A percentile compares a stretch with the other conserved stretches of the same genome.
These are phyloP conservation scores for Drosophila kurseongensis DNA, from an alignment of 1,140 invertebrate species.

Conservation along the genomic window DNA sequence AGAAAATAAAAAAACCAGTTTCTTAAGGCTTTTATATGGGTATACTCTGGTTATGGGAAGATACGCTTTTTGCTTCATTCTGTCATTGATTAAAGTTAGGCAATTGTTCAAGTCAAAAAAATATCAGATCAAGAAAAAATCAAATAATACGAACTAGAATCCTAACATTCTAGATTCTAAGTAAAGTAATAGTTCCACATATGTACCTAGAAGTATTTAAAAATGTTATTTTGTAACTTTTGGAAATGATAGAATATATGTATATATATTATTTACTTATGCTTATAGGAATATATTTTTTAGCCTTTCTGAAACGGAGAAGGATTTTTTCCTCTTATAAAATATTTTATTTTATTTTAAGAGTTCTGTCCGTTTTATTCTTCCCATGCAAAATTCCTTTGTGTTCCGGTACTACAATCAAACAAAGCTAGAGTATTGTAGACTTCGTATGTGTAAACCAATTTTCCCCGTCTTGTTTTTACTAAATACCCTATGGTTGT, in stretches of 20 bases:
- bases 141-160: too few species aligned
- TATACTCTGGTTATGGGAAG: slow-evolving; percentile 19
- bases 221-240: too few species aligned
- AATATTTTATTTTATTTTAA: not conserved
- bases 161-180: too few species aligned
- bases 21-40: slow-evolving; percentile 14
- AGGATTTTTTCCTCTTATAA: too few species aligned
- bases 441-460: slow-evolving; percentile 9
- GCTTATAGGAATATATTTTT: too few species aligned
- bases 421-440: slow-evolving; percentile 32
- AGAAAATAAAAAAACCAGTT: slow-evolving; percentile 46
- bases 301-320: too few species aligned
- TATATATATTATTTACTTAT: too few species aligned
- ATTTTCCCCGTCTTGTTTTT: slow-evolving; percentile 25
- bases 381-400: not conserved
- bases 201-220: too few species aligned
- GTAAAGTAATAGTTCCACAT: too few species aligned
- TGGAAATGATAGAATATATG: too few species aligned
- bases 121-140: too few species aligned
- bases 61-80: not conserved
- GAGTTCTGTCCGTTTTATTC: not conserved
- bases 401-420: not conserved
- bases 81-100: not conserved
- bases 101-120: too few species aligned
- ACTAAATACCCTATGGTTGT: slow-evolving; percentile 28